Conservation (phyloP, 2,888 invertebrate species). For the Eudasyphora cyanicolor region DNA sequence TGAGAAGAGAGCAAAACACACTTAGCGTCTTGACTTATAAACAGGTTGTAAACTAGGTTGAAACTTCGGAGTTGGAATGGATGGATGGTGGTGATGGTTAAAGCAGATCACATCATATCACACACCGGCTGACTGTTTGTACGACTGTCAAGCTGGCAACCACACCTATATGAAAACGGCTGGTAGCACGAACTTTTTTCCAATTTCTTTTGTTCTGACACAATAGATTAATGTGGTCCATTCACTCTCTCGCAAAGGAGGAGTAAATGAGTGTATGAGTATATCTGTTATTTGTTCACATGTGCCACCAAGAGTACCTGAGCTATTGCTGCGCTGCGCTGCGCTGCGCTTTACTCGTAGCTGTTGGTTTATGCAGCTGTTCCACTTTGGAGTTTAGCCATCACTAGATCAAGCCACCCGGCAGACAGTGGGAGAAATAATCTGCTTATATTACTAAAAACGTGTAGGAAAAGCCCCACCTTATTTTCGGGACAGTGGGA, state of each 20-base stretch:
- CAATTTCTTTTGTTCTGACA: not conserved
- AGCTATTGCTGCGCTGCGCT: not conserved
- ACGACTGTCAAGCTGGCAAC: not conserved
- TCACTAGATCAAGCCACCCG: conserved; percentile 15
- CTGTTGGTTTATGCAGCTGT: conserved; percentile 46
- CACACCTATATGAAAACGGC: conserved; percentile 50
- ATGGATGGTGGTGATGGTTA: not conserved
- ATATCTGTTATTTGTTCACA: not conserved
- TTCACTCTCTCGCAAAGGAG: not conserved
- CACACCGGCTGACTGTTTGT: not conserved
- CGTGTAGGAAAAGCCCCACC: too few species aligned
- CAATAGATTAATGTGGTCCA: not conserved
- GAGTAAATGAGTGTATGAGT: not conserved
- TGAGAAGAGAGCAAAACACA: not conserved
- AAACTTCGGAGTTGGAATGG: conserved; percentile 12
- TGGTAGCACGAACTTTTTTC: not conserved
- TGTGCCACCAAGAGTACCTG: too few species aligned
- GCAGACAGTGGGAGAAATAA: not conserved
- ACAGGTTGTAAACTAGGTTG: conserved; percentile 65
- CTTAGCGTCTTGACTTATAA: conserved; percentile 20
- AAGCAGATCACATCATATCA: not conserved
- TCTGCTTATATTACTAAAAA: too few species aligned
- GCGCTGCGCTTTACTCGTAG: not conserved
- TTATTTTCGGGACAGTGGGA: too few species aligned
- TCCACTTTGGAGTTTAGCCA: conserved; percentile 35